Base-by-base conservation (phyloP, 2,797 vertebrate genomes). In the Brotogeris chrysoptera region DNA sequence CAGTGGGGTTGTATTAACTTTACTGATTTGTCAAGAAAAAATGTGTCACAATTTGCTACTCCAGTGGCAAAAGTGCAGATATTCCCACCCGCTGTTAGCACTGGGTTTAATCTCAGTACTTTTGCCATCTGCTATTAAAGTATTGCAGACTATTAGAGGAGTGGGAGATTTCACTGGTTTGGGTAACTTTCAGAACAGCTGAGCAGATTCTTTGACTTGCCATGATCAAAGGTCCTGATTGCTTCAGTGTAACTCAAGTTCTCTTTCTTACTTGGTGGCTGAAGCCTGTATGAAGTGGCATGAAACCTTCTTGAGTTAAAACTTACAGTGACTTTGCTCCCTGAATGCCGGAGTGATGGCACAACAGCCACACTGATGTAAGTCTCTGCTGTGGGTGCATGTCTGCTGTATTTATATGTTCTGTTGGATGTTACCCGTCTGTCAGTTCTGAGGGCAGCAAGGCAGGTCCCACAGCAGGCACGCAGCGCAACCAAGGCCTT, bases 191-290 rank as follows among this genome's bases (percentile, higher is more conserved):
- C 39, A 43, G 39, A 88, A 91, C 59, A 88, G 69, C 59, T 15
- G 7, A 82, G 76, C 41, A 84, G 38, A 78, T 88, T 71, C 61
- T 95, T 94, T 81, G 49, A 79, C 90, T 87, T 92, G 63, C 90
- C 23, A 0, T 21, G 15, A 77, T 69, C 76, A 93, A 93, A 77
- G 28, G 25, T 91, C 55, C 89, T 46, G 23, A 77, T 87, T 87
- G 68, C 65, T 44, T 77, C 47, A 80, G 79, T 1, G 2, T 44
- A 55, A 81, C 55, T 57, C 4, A 4, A 46, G 19, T 70, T 93
- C 72, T 44, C 59, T 69, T 89, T 71, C 36, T 59, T 55, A 65
- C n/a, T 81, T 11, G 3, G 11, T 6, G 6, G 44, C 47, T 81
- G 50, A 90, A 92, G 18, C 85, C 34, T 57, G 72, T 88, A 50